Base-by-base conservation (phyloP, 2,888 invertebrate species). In the Hirtodrosophila duncani region DNA sequence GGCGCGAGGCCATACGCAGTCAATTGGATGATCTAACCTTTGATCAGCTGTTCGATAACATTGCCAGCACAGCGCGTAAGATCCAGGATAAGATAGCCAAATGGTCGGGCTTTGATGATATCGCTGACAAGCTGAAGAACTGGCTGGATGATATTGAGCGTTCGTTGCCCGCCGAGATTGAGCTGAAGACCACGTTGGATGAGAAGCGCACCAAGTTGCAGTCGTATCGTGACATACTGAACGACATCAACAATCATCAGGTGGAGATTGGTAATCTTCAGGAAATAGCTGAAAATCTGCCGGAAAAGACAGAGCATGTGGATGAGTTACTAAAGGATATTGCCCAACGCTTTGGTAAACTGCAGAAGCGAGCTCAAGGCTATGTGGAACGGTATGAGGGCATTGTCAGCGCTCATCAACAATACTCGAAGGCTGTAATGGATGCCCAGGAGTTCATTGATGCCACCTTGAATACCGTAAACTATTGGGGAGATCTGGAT, bases 91-190 rank as follows among this genome's bases (percentile, higher is more conserved):
- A 94, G 87, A 89, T 96, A 44, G 91, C 91, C 34, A 91, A 94
- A 69, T 97, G 96, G 97, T 93, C 93, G 10, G 94, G 94, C 2
- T 97, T 96, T 83, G 96, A 97, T 85, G 96, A 97, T 77, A 92
- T 93, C 65, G 90, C 94, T 8, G 93, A 93, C 45, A 90, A 89
- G 29, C 91, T 97, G 16, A 90, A 92, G 70, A 89, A 89, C 41
- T 97, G 97, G 97, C 84, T 98, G 44, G 89, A 90, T 27, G 89
- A 90, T 42, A 91, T 93, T 4, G 94, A 95, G 81, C 89, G 90
- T 53, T 91, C 93, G 66, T 86, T 97, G 14, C 92, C 93, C 0
- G 89, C 90, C 42, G 94, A 96, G 66, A 91, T 96, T 26, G 93
- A 94, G 82, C 85, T 95, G 2, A 94, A 93, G 81, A 92, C 94